Conservation (phyloP, 2,113 vertebrate genomes). For the Psittacara wagleri region DNA sequence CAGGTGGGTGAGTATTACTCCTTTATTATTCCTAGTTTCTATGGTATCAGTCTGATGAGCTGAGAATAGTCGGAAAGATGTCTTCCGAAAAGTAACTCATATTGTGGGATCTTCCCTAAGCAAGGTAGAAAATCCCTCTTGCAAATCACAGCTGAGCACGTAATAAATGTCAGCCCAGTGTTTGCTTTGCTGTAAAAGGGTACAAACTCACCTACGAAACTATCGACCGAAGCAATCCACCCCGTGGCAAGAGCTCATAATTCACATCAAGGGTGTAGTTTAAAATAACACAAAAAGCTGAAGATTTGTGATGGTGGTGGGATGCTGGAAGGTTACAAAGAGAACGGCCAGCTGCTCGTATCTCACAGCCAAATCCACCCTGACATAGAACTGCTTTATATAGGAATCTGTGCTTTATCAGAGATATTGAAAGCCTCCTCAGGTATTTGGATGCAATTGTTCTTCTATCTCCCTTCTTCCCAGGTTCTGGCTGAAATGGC, state of each 20-base stretch:
- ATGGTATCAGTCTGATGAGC: neutral
- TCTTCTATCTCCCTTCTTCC: neutral
- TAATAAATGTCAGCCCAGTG: neutral
- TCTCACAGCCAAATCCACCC: neutral
- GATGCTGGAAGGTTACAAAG: neutral
- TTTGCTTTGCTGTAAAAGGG: neutral
- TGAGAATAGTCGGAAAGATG: neutral
- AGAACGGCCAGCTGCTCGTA: neutral
- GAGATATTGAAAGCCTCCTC: neutral
- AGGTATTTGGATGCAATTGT: neutral
- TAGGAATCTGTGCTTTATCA: neutral
- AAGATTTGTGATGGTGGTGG: neutral
- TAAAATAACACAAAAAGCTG: neutral
- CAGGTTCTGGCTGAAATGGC: neutral
- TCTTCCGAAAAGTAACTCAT: neutral
- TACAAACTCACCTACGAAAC: neutral
- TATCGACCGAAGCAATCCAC: neutral
- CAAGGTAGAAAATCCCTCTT: conserved; percentile 9
- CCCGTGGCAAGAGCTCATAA: neutral
- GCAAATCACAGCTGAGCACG: neutral
- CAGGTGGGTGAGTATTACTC: neutral
- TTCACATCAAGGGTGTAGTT: neutral
- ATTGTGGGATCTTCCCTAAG: neutral
- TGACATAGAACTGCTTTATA: fast-evolving
- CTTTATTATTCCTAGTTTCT: neutral